A percentile compares a stretch with the other conserved stretches of the same genome.
phyloP scores from a whole-genome alignment of 2,113 vertebrate species.

The Oryzias curvinotus region DNA sequence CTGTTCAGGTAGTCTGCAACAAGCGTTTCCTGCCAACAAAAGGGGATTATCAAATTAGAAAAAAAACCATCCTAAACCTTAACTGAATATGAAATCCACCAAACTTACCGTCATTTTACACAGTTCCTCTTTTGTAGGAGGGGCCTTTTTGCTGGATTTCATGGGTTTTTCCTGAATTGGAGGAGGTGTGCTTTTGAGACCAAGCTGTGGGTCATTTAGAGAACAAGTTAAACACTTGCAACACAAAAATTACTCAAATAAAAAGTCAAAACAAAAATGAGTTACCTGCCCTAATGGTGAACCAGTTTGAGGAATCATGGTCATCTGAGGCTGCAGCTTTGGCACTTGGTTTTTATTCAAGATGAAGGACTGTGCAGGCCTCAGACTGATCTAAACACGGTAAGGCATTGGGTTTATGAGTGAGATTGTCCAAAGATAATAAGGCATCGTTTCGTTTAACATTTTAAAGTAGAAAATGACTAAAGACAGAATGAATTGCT shows the following conservation, averaged over 20 bases:
- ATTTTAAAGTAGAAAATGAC: no score
- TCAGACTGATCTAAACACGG: slow-evolving; percentile 88
- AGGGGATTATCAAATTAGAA: background rate
- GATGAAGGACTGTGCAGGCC: slow-evolving; percentile 96
- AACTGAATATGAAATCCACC: background rate
- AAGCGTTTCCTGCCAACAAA: slow-evolving; percentile 82
- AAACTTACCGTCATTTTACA: slow-evolving; percentile 90
- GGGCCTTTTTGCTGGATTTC: slow-evolving; percentile 91
- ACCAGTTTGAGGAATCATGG: slow-evolving; percentile 91
- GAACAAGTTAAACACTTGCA: background rate
- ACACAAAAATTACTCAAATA: background rate
- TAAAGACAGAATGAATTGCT: background rate
- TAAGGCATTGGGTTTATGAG: accelerated
- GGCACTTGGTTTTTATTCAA: slow-evolving; percentile 96
- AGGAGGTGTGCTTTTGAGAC: slow-evolving; percentile 95
- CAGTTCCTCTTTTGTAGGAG: slow-evolving; percentile 96
- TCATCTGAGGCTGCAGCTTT: slow-evolving; percentile 96
- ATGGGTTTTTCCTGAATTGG: slow-evolving; percentile 98
- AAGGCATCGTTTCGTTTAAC: no score
- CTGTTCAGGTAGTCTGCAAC: slow-evolving; percentile 90
- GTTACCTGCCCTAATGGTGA: slow-evolving; percentile 92
- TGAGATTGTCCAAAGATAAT: background rate
- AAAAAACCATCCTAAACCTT: background rate
- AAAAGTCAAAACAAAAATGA: background rate
- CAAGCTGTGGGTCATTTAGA: slow-evolving; percentile 85